Evolutionary conservation across 2,888 invertebrate genomes (phyloP).

Genomic region (Eustalomyia histrio): DNA sequence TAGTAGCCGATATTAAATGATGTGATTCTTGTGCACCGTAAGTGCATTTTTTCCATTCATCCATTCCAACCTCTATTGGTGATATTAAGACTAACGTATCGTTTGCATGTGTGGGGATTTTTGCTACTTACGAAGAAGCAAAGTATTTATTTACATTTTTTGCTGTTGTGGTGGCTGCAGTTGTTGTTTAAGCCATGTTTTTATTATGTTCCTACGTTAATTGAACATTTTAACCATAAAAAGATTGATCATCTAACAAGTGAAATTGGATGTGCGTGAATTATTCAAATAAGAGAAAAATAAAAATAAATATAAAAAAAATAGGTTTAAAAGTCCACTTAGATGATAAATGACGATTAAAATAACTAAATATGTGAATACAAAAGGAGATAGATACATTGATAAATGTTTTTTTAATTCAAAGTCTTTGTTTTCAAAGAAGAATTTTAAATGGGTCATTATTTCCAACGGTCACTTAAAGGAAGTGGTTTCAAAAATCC

Average conservation of each 20-base stretch:
- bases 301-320: slow-evolving; percentile 8
- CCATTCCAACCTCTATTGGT: background rate
- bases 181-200: slow-evolving; percentile 38
- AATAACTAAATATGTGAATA: background rate
- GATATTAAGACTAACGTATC: slow-evolving; percentile 1
- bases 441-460: background rate
- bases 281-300: slow-evolving; percentile 60
- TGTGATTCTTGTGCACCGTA: slow-evolving; percentile 47
- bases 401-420: background rate
- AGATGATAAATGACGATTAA: slow-evolving; percentile 53
- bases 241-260: slow-evolving; percentile 64
- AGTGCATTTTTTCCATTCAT: slow-evolving; percentile 34
- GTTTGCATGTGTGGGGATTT: slow-evolving; percentile 44
- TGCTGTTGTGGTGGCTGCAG: background rate
- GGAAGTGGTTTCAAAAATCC: too few relatives aligned
- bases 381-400: background rate
- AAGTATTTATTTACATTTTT: slow-evolving; percentile 27
- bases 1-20: slow-evolving; percentile 50
- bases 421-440: background rate
- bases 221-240: slow-evolving; percentile 65
- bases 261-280: slow-evolving; percentile 61
- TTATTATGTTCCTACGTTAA: slow-evolving; percentile 59
- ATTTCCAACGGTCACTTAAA: too few relatives aligned
- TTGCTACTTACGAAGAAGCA: slow-evolving; percentile 29
- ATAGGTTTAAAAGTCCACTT: slow-evolving; percentile 27